A percentile compares a stretch with the other conserved stretches of the same genome.
Conservation (phyloP, 1,140 invertebrate genomes). For the Tribolium castaneum region DNA sequence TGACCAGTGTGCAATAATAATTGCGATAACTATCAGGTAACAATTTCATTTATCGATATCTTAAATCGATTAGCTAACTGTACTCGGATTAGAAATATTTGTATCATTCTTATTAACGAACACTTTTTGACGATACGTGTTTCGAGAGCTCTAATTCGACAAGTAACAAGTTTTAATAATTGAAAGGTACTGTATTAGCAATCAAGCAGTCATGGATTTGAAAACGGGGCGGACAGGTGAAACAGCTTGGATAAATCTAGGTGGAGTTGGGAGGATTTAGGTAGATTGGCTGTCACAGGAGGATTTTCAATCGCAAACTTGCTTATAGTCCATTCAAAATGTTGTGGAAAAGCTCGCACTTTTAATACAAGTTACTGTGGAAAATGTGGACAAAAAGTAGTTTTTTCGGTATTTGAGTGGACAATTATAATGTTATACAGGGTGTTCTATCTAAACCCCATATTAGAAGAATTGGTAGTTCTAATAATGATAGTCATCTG, state of each 20-base stretch:
- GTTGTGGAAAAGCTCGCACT: too few species aligned
- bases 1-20: not conserved
- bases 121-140: not conserved
- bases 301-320: too few species aligned
- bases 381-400: too few species aligned
- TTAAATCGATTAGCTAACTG: constrained; percentile 17
- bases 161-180: constrained; percentile 18
- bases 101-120: constrained; percentile 1
- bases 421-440: too few species aligned
- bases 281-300: not conserved
- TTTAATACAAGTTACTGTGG: too few species aligned
- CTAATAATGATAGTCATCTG: too few species aligned
- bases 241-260: constrained; percentile 10
- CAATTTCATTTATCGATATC: constrained; percentile 14
- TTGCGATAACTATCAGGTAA: constrained; percentile 7
- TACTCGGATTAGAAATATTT: not conserved
- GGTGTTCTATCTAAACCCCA: too few species aligned
- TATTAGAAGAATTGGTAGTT: too few species aligned
- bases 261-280: constrained; percentile 26
- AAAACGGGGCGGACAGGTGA: constrained; percentile 18
- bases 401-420: too few species aligned
- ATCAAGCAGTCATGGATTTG: constrained; percentile 28
- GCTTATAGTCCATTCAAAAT: too few species aligned
- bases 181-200: constrained; percentile 19
- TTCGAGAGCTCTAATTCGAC: constrained; percentile 1